Conservation (phyloP, 2,888 invertebrate genomes). For the Rugalucina vietnamica region DNA sequence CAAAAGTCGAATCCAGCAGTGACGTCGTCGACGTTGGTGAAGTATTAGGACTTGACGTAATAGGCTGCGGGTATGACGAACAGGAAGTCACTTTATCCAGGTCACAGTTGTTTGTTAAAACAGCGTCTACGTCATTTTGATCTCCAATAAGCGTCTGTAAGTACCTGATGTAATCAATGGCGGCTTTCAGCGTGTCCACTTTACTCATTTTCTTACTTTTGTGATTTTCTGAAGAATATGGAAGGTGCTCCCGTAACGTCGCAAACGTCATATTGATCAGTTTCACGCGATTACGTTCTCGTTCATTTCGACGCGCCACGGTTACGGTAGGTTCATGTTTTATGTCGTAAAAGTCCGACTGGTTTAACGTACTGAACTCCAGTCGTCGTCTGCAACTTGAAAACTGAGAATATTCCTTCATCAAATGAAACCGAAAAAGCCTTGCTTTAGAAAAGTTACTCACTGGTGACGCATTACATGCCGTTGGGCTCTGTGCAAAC, state of each 20-base stretch:
- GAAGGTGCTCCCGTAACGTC: slow-evolving; percentile 76
- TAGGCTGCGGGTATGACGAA: slow-evolving; percentile 45
- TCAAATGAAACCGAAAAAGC: slow-evolving; percentile 57
- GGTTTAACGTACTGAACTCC: slow-evolving; percentile 67
- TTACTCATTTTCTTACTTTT: slow-evolving; percentile 82
- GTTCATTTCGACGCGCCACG: slow-evolving; percentile 92
- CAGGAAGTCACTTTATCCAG: slow-evolving; percentile 57
- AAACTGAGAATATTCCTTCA: slow-evolving; percentile 53
- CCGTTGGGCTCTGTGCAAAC: slow-evolving; percentile 46
- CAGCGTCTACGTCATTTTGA: slow-evolving; percentile 68
- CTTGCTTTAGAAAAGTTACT: slow-evolving; percentile 40
- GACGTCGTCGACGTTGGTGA: slow-evolving; percentile 59
- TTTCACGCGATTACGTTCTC: slow-evolving; percentile 96
- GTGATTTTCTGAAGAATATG: slow-evolving; percentile 65
- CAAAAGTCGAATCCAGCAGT: slow-evolving; percentile 65
- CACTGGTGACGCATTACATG: slow-evolving; percentile 38
- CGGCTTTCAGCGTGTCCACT: slow-evolving; percentile 80
- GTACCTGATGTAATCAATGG: slow-evolving; percentile 79
- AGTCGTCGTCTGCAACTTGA: slow-evolving; percentile 61
- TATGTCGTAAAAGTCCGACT: slow-evolving; percentile 62
- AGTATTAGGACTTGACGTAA: slow-evolving; percentile 53
- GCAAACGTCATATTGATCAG: slow-evolving; percentile 85
- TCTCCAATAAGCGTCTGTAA: slow-evolving; percentile 77
- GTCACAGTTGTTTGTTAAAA: slow-evolving; percentile 58
- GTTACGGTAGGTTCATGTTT: slow-evolving; percentile 88